Percentiles rank a stretch among this genome's conserved stretches.
Conservation (phyloP, 92 coral and sea anemone genomes). For the Heliopora coerulea region DNA sequence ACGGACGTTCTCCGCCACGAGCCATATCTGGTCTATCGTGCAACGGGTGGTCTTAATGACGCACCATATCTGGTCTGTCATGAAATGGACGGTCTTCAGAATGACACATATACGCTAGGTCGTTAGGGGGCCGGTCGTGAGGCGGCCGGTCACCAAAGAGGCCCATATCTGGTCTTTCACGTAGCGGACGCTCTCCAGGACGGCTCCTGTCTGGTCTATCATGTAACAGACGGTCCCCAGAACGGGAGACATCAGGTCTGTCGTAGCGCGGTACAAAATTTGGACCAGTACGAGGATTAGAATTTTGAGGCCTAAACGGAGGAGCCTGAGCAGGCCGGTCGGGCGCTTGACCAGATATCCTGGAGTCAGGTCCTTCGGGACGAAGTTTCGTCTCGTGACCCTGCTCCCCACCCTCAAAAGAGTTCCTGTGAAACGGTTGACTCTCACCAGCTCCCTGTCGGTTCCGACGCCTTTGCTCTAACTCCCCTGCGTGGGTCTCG, state of each 20-base stretch:
- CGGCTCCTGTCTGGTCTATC: background rate
- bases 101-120: background rate
- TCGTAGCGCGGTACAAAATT: background rate
- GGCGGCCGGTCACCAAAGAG: background rate
- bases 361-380: background rate
- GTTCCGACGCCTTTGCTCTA: background rate
- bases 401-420: too few relatives aligned
- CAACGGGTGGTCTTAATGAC: background rate
- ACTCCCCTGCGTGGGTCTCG: background rate
- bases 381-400: conserved; percentile 7
- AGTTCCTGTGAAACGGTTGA: too few relatives aligned
- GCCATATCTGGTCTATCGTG: conserved; percentile 11
- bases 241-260: background rate
- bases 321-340: conserved; percentile 11
- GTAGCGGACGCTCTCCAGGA: conserved; percentile 1
- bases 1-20: conserved; percentile 6
- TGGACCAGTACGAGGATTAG: background rate
- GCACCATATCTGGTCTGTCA: conserved; percentile 8
- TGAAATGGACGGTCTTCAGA: background rate
- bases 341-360: background rate
- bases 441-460: background rate
- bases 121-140: conserved; percentile 2
- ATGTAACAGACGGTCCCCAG: background rate
- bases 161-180: conserved; percentile 6
- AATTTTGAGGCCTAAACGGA: background rate